phyloP scores from a whole-genome alignment of 2,888 invertebrate species.

The Tetanocera ferruginea region DNA sequence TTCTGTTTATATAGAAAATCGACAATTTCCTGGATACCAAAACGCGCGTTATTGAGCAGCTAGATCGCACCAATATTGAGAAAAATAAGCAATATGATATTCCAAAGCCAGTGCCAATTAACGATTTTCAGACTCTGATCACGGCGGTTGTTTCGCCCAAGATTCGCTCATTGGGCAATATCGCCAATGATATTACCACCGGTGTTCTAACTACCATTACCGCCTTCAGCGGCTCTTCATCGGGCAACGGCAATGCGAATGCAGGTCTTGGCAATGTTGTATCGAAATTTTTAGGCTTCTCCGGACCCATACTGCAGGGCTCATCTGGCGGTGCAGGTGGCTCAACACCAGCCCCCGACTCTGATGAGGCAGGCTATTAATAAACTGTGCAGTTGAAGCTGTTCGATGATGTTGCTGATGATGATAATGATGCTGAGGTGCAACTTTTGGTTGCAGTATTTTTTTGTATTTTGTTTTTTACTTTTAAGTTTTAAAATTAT shows the following conservation, averaged over 20 bases:
- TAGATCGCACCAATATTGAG: slow-evolving; percentile 81
- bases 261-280: slow-evolving; percentile 67
- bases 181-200: slow-evolving; percentile 75
- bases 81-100: slow-evolving; percentile 84
- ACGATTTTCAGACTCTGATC: slow-evolving; percentile 76
- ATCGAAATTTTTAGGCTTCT: slow-evolving; percentile 67
- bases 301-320: slow-evolving; percentile 69
- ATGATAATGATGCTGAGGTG: slow-evolving; percentile 21
- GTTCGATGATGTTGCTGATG: background rate
- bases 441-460: background rate
- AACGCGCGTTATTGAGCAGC: slow-evolving; percentile 77
- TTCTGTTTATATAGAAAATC: slow-evolving; percentile 77
- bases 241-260: slow-evolving; percentile 68
- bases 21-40: slow-evolving; percentile 86
- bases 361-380: slow-evolving; percentile 67
- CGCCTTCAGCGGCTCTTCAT: slow-evolving; percentile 71
- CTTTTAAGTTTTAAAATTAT: slow-evolving; percentile 13
- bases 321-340: slow-evolving; percentile 65
- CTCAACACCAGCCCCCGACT: slow-evolving; percentile 63
- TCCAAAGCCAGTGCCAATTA: slow-evolving; percentile 75
- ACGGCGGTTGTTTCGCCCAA: slow-evolving; percentile 80
- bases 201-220: slow-evolving; percentile 72
- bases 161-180: slow-evolving; percentile 78
- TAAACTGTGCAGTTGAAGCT: background rate
- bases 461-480: slow-evolving; percentile 34